Evolutionary conservation across 2,113 vertebrate genomes (phyloP), one percentile per base, ranked within the genome.

Genomic region (Trematomus loennbergii): DNA sequence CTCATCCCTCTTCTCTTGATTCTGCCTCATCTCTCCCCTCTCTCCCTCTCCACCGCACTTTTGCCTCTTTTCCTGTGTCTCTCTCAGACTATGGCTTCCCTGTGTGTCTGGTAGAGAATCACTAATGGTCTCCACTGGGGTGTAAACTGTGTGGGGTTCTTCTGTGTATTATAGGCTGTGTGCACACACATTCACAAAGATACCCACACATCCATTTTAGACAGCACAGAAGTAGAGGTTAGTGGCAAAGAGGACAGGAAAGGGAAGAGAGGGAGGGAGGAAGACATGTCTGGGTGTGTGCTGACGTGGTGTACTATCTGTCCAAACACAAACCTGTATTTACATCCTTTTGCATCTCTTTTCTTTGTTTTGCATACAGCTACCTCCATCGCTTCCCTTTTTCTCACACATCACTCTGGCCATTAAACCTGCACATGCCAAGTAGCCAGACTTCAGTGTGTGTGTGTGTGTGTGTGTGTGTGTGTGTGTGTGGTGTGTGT

Each of bases 111-210:
- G 68, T 85, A 50, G 84, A 81, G 82, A 85, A 84, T 89, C 79
- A 77, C 86, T 91, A 91, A 92, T 92, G 85, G 83, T 84, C 76
- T 91, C 81, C 70, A 82, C 85, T 90, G 91, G 81, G 87, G 84
- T 86, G 75, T 85, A 81, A 87, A 90, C 86, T 85, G 72, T 91
- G 83, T 89, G 81, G 57, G 66, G 78, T 52, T 81, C 43, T 81
- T 81, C 43, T 81, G 68, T 86, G 82, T 72, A 16, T 57, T 72
- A 64, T 64, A 59, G 72, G 59, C 68, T 75, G 36, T 75, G 36
- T 36, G 17, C 53, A 52, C 57, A 22, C 36, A 33, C 40, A 61
- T 50, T 61, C 72, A 64, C 60, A 75, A 61, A 59, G 13, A 82
- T 25, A 65, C 58, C 15, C 59, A 65, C 84, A 68, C 72, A 77